These are phyloP conservation scores for Butorides virescens DNA, from an alignment of 2,113 vertebrate species.

Conservation along the genomic window DNA sequence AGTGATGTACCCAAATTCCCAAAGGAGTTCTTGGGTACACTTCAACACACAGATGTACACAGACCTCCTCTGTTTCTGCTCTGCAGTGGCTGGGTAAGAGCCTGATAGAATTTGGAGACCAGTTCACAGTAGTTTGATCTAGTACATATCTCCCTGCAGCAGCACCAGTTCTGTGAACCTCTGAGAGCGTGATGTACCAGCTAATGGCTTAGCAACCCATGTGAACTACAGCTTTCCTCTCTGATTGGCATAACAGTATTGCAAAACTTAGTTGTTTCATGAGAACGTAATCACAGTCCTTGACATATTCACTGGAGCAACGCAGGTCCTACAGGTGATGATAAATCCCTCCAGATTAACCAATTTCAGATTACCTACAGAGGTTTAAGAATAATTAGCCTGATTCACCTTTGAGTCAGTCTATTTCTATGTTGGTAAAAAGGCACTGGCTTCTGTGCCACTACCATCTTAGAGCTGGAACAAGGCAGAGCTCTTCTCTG, in stretches of 20 bases:
- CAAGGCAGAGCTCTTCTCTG: not conserved
- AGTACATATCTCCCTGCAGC: rapidly evolving
- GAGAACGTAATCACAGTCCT: not conserved
- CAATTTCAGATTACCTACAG: not conserved
- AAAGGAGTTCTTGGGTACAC: not conserved
- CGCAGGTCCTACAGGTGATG: not conserved
- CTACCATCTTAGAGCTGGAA: not conserved
- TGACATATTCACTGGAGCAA: not conserved
- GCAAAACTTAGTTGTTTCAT: not conserved
- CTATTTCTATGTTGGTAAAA: not conserved
- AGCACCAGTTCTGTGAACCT: not conserved
- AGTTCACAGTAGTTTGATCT: not conserved
- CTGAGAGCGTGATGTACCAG: not conserved
- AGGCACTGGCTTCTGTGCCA: not conserved
- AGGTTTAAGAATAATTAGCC: not conserved
- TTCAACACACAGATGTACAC: not conserved
- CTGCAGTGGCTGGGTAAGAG: not conserved
- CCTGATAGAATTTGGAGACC: not conserved
- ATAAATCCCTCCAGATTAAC: not conserved
- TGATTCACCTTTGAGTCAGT: not conserved
- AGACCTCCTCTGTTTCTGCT: not conserved
- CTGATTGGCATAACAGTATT: not conserved
- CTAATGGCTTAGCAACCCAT: not conserved
- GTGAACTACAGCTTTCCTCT: not conserved
- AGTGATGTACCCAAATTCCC: not conserved